phyloP scores from a whole-genome alignment of 2,888 invertebrate species.

The Brachyptera putata region DNA sequence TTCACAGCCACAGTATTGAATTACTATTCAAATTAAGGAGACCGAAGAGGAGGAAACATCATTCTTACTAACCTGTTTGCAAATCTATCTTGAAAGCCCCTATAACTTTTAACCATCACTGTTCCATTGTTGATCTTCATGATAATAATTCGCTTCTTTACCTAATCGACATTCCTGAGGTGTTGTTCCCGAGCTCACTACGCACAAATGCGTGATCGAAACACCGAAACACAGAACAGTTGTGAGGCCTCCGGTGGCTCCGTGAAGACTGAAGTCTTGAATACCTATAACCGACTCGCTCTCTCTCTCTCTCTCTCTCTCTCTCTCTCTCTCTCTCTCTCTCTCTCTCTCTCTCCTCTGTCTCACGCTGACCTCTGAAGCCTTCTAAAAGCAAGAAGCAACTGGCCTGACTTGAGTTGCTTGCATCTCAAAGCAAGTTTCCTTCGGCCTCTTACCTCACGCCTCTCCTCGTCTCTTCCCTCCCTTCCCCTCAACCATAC shows the following conservation, averaged over 20 bases:
- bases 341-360: background rate
- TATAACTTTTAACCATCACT: slow-evolving; percentile 8
- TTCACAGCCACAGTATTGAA: slow-evolving; percentile 4
- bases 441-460: background rate
- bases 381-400: too few relatives aligned
- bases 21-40: slow-evolving; percentile 11
- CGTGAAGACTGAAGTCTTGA: background rate
- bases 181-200: background rate
- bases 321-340: background rate
- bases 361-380: slow-evolving; percentile 3
- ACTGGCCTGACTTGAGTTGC: background rate
- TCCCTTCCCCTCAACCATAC: background rate
- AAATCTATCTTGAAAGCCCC: slow-evolving; percentile 10
- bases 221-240: background rate
- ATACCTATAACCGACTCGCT: background rate
- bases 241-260: background rate
- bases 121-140: slow-evolving; percentile 14
- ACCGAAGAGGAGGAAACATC: slow-evolving; percentile 5
- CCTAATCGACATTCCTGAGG: slow-evolving; percentile 14
- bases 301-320: slow-evolving; percentile 1
- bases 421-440: slow-evolving; percentile 2
- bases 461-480: background rate
- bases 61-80: slow-evolving; percentile 11
- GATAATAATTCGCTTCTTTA: slow-evolving; percentile 4
- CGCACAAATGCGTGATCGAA: background rate